A percentile compares a stretch with the other conserved stretches of the same genome.
Conservation (phyloP, 2,888 invertebrate species). For the Theretra japonica region DNA sequence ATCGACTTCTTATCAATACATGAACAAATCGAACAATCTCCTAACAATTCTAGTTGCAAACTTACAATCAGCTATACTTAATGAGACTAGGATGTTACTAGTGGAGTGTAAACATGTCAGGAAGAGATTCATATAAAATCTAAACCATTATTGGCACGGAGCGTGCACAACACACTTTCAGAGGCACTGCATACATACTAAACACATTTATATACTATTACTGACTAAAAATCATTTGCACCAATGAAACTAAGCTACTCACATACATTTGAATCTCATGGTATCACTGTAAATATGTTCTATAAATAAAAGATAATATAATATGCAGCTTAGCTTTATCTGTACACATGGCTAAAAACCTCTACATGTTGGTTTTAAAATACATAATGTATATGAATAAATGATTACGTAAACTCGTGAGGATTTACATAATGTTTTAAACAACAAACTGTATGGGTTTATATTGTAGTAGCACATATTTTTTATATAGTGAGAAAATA, state of each 20-base stretch:
- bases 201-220: conserved; percentile 4
- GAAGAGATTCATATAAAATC: conserved; percentile 67
- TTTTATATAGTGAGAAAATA: too few relatives aligned
- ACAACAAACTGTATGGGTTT: too few relatives aligned
- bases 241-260: conserved; percentile 6
- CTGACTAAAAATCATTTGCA: not conserved
- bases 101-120: conserved; percentile 61
- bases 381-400: not conserved
- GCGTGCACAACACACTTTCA: conserved; percentile 47
- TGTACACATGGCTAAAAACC: not conserved
- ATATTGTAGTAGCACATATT: too few relatives aligned
- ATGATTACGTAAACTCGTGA: too few relatives aligned
- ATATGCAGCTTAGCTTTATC: conserved; percentile 3
- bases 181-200: conserved; percentile 50
- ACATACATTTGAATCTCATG: not conserved
- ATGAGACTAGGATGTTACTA: conserved; percentile 61
- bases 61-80: conserved; percentile 32
- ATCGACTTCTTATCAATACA: not conserved
- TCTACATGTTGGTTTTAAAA: not conserved
- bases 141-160: conserved; percentile 62
- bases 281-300: not conserved
- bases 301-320: not conserved
- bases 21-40: conserved; percentile 9
- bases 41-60: conserved; percentile 30
- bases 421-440: too few relatives aligned